A percentile compares a stretch with the other conserved stretches of the same genome.
Evolutionary conservation across 2,113 vertebrate species (phyloP).

Genomic region (Passer domesticus): DNA sequence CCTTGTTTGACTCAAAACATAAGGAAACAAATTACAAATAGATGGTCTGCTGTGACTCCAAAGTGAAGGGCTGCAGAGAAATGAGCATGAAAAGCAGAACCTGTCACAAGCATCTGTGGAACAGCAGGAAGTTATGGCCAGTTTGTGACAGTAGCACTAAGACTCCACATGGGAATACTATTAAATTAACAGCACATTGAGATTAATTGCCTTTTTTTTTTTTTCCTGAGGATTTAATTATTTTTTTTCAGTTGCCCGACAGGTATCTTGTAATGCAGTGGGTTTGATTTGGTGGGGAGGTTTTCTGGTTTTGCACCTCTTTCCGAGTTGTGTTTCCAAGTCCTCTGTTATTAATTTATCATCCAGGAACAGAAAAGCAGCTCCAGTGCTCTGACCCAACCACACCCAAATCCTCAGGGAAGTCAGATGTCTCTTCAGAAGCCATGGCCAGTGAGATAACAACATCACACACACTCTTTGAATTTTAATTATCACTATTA

Average conservation of each 20-base stretch:
- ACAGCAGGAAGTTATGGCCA: slow-evolving; percentile 17
- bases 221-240: background rate
- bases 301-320: background rate
- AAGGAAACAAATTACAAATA: background rate
- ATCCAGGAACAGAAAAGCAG: background rate
- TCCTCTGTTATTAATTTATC: background rate
- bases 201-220: background rate
- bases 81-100: background rate
- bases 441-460: background rate
- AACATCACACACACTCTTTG: background rate
- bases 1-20: background rate
- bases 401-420: background rate
- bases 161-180: background rate
- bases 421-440: background rate
- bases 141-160: slow-evolving; percentile 33
- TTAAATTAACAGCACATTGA: slow-evolving; percentile 48
- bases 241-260: background rate
- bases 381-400: background rate
- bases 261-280: background rate
- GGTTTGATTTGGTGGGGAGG: background rate
- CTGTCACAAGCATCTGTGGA: slow-evolving; percentile 35
- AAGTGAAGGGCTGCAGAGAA: background rate
- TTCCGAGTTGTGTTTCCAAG: background rate
- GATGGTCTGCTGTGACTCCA: background rate
- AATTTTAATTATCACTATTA: background rate